phyloP scores from a whole-genome alignment of 2,113 vertebrate genomes.

The Spea multiplicata region DNA sequence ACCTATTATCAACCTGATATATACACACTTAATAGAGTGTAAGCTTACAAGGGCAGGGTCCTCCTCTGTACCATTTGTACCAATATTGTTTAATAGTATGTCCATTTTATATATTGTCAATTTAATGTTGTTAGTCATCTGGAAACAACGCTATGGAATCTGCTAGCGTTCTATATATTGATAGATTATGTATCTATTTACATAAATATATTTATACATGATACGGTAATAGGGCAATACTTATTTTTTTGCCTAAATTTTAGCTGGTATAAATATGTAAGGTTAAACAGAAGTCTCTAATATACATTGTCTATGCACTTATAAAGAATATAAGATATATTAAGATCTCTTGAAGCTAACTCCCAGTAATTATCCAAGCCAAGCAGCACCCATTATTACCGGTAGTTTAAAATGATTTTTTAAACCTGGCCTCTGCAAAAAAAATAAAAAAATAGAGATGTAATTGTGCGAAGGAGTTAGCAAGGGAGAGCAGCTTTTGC shows the following conservation, averaged over 20 bases:
- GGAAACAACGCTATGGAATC: no score
- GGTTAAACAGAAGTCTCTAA: constrained; percentile 41
- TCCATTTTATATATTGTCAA: no score
- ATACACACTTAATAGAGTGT: no score
- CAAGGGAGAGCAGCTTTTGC: constrained; percentile 63
- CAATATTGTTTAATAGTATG: no score
- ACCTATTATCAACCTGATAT: no score
- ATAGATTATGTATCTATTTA: constrained; percentile 1
- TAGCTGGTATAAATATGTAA: constrained; percentile 38
- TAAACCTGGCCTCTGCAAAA: constrained; percentile 55
- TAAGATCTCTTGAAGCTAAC: constrained; percentile 57
- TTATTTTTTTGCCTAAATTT: background rate
- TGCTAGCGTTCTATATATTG: background rate
- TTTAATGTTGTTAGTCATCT: no score
- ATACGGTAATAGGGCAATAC: background rate
- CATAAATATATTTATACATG: background rate
- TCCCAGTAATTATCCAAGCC: constrained; percentile 66
- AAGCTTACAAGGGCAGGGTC: no score
- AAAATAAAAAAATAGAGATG: constrained; percentile 55
- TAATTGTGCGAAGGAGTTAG: constrained; percentile 62
- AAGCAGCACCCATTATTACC: constrained; percentile 62
- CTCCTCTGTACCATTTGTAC: no score
- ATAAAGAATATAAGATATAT: constrained; percentile 50
- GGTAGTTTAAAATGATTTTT: constrained; percentile 60
- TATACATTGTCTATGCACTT: constrained; percentile 43